phyloP scores from a whole-genome alignment of 2,113 vertebrate genomes.

The Puffinus mauretanicus region DNA sequence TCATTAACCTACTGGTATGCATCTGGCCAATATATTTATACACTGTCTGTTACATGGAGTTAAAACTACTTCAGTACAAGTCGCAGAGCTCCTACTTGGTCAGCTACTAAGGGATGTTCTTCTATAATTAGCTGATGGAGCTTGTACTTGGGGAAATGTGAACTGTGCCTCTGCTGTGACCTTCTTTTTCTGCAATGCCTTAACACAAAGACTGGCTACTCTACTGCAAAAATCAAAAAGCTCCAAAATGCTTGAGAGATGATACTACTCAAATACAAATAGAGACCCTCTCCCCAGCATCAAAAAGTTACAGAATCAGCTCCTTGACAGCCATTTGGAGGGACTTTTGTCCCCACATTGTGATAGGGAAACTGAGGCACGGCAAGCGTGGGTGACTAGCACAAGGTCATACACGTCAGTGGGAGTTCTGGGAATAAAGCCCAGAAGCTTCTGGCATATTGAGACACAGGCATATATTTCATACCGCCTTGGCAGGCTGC shows the following conservation, averaged over 20 bases:
- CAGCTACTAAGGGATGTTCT: neutral
- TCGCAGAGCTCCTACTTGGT: neutral
- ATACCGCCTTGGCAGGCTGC: neutral
- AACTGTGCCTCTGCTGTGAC: neutral
- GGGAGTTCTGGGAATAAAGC: conserved; percentile 61
- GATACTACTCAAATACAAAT: neutral
- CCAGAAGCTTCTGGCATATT: conserved; percentile 47
- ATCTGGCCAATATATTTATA: neutral
- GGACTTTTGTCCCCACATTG: neutral
- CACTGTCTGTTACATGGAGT: neutral
- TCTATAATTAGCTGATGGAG: neutral
- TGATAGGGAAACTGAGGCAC: conserved; percentile 30
- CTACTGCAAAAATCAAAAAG: neutral
- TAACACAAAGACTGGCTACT: neutral
- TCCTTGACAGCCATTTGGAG: neutral
- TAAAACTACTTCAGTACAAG: neutral
- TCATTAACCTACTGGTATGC: neutral
- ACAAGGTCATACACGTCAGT: conserved; percentile 43
- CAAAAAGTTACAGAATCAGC: neutral
- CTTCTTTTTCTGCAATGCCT: neutral
- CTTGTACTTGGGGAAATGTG: neutral
- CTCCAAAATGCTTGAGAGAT: neutral
- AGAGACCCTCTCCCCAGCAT: neutral
- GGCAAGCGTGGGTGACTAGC: conserved; percentile 41
- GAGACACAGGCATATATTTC: conserved; percentile 46